A percentile compares a stretch with the other conserved stretches of the same genome.
phyloP scores from a whole-genome alignment of 1,140 invertebrate genomes.

The Drosophila burlai region DNA sequence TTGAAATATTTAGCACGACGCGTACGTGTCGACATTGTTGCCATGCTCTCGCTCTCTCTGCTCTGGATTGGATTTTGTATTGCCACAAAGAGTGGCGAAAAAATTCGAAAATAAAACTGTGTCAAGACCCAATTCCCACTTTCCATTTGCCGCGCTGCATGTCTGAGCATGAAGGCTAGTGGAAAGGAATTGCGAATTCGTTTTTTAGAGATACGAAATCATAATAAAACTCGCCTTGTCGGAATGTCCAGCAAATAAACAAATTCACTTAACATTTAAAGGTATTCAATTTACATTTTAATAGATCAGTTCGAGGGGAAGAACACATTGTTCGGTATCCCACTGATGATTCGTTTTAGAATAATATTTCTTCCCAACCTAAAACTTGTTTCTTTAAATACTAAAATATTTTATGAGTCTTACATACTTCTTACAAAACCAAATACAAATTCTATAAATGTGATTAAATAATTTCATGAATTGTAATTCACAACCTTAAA shows the following conservation, averaged over 20 bases:
- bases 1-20: conserved; percentile 75
- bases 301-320: background rate
- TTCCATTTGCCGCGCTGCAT: background rate
- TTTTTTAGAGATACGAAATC: conserved; percentile 3
- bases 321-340: too few relatives aligned
- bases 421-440: too few relatives aligned
- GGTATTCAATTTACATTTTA: background rate
- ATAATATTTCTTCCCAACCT: too few relatives aligned
- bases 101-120: conserved; percentile 32
- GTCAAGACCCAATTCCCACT: conserved; percentile 9
- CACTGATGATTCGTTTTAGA: too few relatives aligned
- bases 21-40: conserved; percentile 66
- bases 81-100: conserved; percentile 1
- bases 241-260: background rate
- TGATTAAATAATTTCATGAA: too few relatives aligned
- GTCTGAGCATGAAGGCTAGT: conserved; percentile 3
- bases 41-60: conserved; percentile 35
- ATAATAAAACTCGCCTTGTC: background rate
- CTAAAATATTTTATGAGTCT: too few relatives aligned
- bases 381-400: too few relatives aligned
- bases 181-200: conserved; percentile 15
- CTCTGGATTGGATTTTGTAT: conserved; percentile 62
- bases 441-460: background rate
- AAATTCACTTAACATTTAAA: background rate
- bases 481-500: background rate